Evolutionary conservation across 2,797 vertebrate genomes (phyloP).

Genomic region (Crenichthys baileyi): DNA sequence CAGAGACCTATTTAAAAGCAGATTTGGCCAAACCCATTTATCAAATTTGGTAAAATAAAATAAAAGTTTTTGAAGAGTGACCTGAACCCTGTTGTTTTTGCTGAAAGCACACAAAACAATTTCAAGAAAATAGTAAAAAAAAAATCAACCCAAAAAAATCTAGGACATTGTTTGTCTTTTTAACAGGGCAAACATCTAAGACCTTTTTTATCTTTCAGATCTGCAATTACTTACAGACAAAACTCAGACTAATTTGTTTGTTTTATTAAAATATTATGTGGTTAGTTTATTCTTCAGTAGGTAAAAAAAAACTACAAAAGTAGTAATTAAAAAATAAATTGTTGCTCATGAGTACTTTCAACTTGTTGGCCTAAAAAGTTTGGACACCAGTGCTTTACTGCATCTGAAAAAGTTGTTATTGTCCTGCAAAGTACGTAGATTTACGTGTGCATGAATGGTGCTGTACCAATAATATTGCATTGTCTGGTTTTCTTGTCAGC

Average conservation of each 20-base stretch:
- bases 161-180: not conserved
- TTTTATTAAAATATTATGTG: not conserved
- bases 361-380: not conserved
- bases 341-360: not conserved
- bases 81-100: not conserved
- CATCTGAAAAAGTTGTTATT: not conserved
- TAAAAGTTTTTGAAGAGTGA: not conserved
- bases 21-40: not conserved
- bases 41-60: not conserved
- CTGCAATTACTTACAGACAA: not conserved
- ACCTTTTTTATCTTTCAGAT: not conserved
- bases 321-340: not conserved
- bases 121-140: not conserved
- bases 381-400: not conserved
- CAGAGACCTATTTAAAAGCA: not conserved
- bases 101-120: not conserved
- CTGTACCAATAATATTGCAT: not conserved
- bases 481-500: not conserved
- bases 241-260: not conserved
- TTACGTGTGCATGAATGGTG: not conserved
- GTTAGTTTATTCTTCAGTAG: not conserved
- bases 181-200: not conserved
- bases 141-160: not conserved
- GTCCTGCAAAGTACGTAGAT: not conserved
- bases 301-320: not conserved